A percentile compares a stretch with the other conserved stretches of the same genome.
Evolutionary conservation across 92 coral and sea anemone species (phyloP).

Genomic region (Siderastrea radians): DNA sequence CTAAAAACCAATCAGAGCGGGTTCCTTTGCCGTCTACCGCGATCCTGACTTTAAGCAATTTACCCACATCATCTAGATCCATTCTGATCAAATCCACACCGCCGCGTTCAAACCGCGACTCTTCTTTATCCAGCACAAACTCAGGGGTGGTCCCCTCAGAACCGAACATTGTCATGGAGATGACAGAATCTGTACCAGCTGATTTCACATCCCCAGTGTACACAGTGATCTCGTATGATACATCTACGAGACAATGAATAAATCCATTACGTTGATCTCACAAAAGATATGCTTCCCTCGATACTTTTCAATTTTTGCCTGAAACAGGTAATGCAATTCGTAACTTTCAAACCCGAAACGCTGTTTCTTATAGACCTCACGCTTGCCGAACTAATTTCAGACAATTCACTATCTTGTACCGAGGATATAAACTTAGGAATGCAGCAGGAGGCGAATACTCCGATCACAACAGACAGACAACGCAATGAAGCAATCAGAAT

Average conservation of each 20-base stretch:
- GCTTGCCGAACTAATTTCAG: too few species aligned
- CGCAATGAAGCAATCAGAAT: too few species aligned
- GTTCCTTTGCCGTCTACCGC: conserved; percentile 92
- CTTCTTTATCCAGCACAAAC: conserved; percentile 82
- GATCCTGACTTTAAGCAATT: conserved; percentile 88
- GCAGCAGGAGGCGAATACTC: too few species aligned
- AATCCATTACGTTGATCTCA: neutral
- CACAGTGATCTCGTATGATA: conserved; percentile 82
- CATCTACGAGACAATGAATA: conserved; percentile 59
- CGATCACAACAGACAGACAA: too few species aligned
- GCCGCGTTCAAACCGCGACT: conserved; percentile 94
- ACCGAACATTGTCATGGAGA: conserved; percentile 85
- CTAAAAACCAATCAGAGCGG: conserved; percentile 93
- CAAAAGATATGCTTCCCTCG: too few species aligned
- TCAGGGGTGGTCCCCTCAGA: conserved; percentile 92
- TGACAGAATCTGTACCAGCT: conserved; percentile 93
- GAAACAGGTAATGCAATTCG: too few species aligned
- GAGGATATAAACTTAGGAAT: too few species aligned
- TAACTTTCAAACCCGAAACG: too few species aligned
- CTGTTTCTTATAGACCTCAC: too few species aligned
- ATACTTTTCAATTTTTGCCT: too few species aligned
- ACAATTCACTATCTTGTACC: too few species aligned
- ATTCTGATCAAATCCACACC: conserved; percentile 77
- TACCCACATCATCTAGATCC: conserved; percentile 96
- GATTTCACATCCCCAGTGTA: conserved; percentile 88